Percentiles rank a stretch among this genome's conserved stretches.
phyloP scores from a whole-genome alignment of 2,888 invertebrate genomes.

The Lycophotia porphyrea region DNA sequence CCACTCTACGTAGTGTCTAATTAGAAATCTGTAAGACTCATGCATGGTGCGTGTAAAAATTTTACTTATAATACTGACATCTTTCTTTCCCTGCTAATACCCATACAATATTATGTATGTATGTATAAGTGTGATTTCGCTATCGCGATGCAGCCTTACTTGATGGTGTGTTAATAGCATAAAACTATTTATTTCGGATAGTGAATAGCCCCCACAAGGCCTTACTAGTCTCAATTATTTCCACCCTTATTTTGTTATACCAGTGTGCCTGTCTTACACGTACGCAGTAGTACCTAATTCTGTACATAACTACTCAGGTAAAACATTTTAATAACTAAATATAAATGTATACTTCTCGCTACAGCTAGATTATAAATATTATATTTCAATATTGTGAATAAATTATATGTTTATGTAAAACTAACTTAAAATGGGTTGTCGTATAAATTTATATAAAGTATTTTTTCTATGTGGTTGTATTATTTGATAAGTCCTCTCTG shows the following conservation, averaged over 20 bases:
- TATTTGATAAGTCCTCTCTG: conserved; percentile 55
- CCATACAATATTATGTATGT: not conserved
- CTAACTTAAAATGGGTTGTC: conserved; percentile 84
- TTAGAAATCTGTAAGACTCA: not conserved
- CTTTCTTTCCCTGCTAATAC: not conserved
- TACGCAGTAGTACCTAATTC: conserved; percentile 65
- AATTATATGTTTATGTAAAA: conserved; percentile 69
- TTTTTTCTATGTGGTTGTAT: conserved; percentile 81
- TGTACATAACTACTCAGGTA: conserved; percentile 66
- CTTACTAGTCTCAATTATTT: conserved; percentile 36
- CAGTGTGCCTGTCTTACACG: conserved; percentile 81
- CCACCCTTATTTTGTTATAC: conserved; percentile 64
- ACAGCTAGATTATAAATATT: conserved; percentile 63
- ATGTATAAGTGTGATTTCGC: not conserved
- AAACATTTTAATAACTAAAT: conserved; percentile 49
- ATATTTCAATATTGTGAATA: conserved; percentile 76
- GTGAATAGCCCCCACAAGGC: conserved; percentile 22
- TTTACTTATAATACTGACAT: not conserved
- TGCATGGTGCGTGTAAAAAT: not conserved
- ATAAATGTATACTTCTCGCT: conserved; percentile 69
- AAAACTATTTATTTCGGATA: not conserved
- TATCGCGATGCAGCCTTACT: not conserved
- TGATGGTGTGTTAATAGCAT: not conserved
- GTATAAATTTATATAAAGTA: conserved; percentile 88
- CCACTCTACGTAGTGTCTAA: not conserved